These are phyloP conservation scores for Bombylius major DNA, from an alignment of 2,888 invertebrate species.

Conservation along the genomic window DNA sequence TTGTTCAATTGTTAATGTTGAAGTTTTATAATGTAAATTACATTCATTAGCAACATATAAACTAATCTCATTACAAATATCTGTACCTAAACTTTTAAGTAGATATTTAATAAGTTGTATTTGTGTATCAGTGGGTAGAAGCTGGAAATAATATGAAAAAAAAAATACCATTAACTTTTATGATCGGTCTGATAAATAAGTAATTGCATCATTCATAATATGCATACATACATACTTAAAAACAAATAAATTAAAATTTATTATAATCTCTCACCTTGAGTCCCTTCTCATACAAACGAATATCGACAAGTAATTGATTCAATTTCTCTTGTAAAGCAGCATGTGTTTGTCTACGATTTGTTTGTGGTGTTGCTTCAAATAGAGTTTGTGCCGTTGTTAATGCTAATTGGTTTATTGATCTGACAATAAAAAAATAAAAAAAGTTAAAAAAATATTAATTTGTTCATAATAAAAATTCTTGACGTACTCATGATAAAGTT, in stretches of 20 bases:
- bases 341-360: conserved; percentile 64
- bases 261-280: conserved; percentile 37
- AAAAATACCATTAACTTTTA: no score
- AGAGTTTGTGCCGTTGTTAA: conserved; percentile 56
- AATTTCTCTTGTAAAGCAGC: conserved; percentile 72
- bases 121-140: conserved; percentile 50
- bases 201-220: no score
- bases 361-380: conserved; percentile 60
- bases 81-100: conserved; percentile 69
- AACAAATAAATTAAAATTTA: no score
- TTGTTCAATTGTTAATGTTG: conserved; percentile 47
- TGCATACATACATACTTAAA: background rate
- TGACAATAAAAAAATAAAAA: conserved; percentile 33
- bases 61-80: conserved; percentile 66
- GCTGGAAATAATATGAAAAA: conserved; percentile 19
- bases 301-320: conserved; percentile 59
- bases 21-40: conserved; percentile 45
- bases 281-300: conserved; percentile 70
- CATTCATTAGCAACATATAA: conserved; percentile 66
- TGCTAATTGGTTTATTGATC: conserved; percentile 53
- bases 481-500: conserved; percentile 50
- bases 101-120: conserved; percentile 65
- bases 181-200: no score
- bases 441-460: background rate
- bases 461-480: background rate